Evolutionary conservation across 2,888 invertebrate species (phyloP).

Genomic region (Dugesia japonica): DNA sequence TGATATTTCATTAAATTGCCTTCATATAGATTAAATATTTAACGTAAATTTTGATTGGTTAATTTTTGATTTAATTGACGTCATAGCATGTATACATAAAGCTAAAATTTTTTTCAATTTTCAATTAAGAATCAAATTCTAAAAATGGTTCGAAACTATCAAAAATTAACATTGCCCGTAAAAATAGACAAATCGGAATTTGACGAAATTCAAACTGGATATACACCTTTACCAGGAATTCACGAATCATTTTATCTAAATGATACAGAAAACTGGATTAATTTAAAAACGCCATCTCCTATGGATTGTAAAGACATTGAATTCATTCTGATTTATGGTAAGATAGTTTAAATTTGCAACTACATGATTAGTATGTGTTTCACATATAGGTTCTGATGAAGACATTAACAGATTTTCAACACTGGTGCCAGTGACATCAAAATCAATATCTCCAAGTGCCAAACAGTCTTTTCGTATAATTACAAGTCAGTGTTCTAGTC

Average conservation of each 20-base stretch:
- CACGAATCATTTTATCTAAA: not conserved
- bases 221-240: not conserved
- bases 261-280: not conserved
- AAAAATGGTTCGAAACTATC: not conserved
- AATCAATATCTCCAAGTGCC: not conserved
- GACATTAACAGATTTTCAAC: not conserved
- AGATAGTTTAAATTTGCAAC: not conserved
- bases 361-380: not conserved
- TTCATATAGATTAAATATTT: no score
- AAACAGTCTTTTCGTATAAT: not conserved
- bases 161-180: not conserved
- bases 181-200: slow-evolving; percentile 2
- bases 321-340: not conserved
- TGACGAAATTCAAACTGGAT: slow-evolving; percentile 7
- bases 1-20: no score
- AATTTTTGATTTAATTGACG: no score
- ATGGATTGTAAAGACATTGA: not conserved
- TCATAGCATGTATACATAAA: no score
- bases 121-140: not conserved
- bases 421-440: not conserved
- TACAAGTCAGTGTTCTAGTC: not conserved
- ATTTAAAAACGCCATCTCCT: not conserved
- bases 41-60: no score
- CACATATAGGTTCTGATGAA: not conserved
- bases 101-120: no score